phyloP scores from a whole-genome alignment of 2,113 vertebrate species.

The Symphodus melops region DNA sequence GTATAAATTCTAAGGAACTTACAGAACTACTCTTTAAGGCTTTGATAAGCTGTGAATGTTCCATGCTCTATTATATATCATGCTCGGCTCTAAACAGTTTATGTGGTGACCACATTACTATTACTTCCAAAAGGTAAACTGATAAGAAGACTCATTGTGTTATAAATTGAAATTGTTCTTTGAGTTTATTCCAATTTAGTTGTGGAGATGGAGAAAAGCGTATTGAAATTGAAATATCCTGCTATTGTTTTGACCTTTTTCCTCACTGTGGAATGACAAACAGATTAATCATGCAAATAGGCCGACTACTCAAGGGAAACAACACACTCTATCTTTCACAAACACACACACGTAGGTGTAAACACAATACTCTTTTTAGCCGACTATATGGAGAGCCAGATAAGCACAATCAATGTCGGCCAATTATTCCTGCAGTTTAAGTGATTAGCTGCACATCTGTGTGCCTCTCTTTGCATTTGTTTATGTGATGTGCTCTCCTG shows the following conservation, averaged over 20 bases:
- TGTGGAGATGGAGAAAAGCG: neutral
- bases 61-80: neutral
- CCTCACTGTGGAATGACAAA: conserved; percentile 28
- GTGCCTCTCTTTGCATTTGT: conserved; percentile 45
- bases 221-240: conserved; percentile 22
- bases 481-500: conserved; percentile 45
- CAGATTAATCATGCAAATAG: conserved; percentile 53
- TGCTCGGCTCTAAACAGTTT: neutral
- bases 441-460: conserved; percentile 66
- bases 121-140: neutral
- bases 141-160: neutral
- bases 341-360: conserved; percentile 23
- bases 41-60: neutral
- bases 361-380: conserved; percentile 45
- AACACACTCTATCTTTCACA: conserved; percentile 16
- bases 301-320: conserved; percentile 8
- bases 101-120: neutral
- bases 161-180: neutral
- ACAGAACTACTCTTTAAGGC: too few species aligned
- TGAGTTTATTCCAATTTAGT: neutral
- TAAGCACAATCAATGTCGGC: conserved; percentile 76
- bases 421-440: conserved; percentile 70
- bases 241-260: conserved; percentile 39
- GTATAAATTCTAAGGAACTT: too few species aligned
- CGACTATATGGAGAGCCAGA: conserved; percentile 66